phyloP scores from a whole-genome alignment of 2,797 vertebrate species.

The Eptatretus atami region DNA sequence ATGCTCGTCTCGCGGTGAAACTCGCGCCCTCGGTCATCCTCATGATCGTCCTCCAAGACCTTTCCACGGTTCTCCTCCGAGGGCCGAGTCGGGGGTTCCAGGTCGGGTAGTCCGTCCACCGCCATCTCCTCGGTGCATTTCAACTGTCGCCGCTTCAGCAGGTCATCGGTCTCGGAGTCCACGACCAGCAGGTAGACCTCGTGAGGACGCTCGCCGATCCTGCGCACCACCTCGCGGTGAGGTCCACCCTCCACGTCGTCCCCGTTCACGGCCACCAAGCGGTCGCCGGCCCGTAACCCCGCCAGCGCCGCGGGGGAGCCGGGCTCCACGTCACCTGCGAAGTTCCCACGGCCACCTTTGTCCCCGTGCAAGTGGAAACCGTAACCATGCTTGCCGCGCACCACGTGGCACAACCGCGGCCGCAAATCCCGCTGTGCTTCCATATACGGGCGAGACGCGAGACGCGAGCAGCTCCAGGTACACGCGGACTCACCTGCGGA shows the following conservation, averaged over 20 bases:
- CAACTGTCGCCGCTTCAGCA: conserved; percentile 19
- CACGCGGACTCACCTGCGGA: too few species aligned
- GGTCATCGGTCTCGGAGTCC: conserved; percentile 31
- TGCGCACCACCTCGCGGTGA: conserved; percentile 74
- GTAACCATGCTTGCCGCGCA: conserved; percentile 53
- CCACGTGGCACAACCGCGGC: conserved; percentile 42
- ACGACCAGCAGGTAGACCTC: conserved; percentile 46
- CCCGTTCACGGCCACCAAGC: conserved; percentile 49
- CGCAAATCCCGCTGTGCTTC: conserved; percentile 10
- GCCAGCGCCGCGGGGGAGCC: conserved; percentile 43
- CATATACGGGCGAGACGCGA: too few species aligned
- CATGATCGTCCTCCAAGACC: too few species aligned
- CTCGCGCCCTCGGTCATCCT: too few species aligned
- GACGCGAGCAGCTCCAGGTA: too few species aligned
- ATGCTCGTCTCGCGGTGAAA: too few species aligned
- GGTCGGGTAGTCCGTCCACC: conserved; percentile 18
- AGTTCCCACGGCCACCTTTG: conserved; percentile 61
- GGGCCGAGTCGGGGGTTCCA: neutral
- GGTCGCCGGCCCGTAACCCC: conserved; percentile 48
- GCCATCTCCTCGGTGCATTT: conserved; percentile 18
- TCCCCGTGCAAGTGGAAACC: conserved; percentile 89
- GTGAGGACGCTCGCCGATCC: conserved; percentile 33
- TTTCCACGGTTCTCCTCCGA: too few species aligned
- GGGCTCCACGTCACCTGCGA: conserved; percentile 53
- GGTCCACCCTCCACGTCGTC: conserved; percentile 60